Evolutionary conservation across 2,113 vertebrate species (phyloP), one percentile per base, ranked within the genome.

Genomic region (Brachyhypopomus occidentalis): DNA sequence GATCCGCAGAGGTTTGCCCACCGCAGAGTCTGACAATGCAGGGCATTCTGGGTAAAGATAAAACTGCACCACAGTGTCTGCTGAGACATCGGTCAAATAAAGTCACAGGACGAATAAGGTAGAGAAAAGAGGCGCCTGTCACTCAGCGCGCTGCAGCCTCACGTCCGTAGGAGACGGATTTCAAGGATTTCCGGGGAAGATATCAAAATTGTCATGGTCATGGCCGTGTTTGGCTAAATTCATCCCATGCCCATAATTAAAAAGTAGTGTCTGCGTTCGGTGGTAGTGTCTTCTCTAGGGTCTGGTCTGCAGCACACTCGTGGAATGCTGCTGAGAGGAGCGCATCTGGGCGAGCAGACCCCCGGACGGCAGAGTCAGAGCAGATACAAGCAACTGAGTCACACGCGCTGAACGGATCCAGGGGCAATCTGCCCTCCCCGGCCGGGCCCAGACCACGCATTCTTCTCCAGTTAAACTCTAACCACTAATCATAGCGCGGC

Each of bases 391-490:
- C 62, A 75, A 64, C 62, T 89, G 87, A 92, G 85, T 91, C 86
- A 87, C 80, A 67, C 73, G 71, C 79, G 83, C 73, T 83, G 76
- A 86, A 84, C 79, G 84, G 89, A 85, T 83, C 87, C 79, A n/a
- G 83, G 87, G 41, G 69, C 86, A 88, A 87, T 86, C 88, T 72
- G 48, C 86, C 84, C 86, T 89, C 80, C 80, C 78, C 84, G 79
- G 86, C 83, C 88, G 87, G 86, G 83, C 89, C 83, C 74, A 82
- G 87, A 89, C 88, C 86, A 80, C 88, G 88, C 92, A 93, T 94
- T 92, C 88, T 91, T 93, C 91, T 89, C 72, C 89, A 90, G 92
- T 93, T 94, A 92, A 94, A 92, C 90, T 90, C 89, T 92, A 92
- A 94, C 91, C 92, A 90, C 93, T 94, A 94, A 92, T 92, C 90